phyloP scores from a whole-genome alignment of 2,888 invertebrate species.

The Ellobium chinense region DNA sequence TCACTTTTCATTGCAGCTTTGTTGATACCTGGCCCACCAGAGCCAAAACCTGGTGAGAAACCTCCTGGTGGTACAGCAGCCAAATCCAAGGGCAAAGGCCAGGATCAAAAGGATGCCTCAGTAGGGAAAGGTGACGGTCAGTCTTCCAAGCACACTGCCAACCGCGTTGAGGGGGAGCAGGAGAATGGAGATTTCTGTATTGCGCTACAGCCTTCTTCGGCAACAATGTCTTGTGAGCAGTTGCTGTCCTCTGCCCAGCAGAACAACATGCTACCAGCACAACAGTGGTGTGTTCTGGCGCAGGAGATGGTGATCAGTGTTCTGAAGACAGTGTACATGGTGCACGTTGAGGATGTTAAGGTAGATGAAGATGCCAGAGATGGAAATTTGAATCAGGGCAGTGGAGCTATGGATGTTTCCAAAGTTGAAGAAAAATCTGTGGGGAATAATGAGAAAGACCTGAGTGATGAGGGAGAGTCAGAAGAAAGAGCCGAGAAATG shows the following conservation, averaged over 20 bases:
- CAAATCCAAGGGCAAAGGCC: too few species aligned
- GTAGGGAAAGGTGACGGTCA: background rate
- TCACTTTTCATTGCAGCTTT: constrained; percentile 1
- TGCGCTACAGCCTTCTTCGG: background rate
- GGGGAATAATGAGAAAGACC: background rate
- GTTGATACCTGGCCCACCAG: background rate
- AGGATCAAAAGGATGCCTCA: background rate
- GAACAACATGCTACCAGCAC: background rate
- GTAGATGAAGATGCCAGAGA: background rate
- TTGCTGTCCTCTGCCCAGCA: background rate
- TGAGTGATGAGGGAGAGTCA: background rate
- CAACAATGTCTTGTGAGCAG: background rate
- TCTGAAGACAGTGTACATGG: constrained; percentile 24
- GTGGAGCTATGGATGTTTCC: background rate
- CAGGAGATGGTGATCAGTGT: constrained; percentile 5
- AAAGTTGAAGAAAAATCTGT: background rate
- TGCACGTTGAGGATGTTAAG: background rate
- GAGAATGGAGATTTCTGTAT: constrained; percentile 32
- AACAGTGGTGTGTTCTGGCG: constrained; percentile 25
- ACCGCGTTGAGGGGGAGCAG: constrained; percentile 26
- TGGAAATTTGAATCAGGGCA: background rate
- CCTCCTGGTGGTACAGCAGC: background rate
- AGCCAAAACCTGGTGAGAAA: background rate
- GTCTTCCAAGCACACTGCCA: background rate
- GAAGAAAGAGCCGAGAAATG: background rate